Conservation (phyloP, 2,888 invertebrate genomes). For the Eupithecia pulchellata region DNA sequence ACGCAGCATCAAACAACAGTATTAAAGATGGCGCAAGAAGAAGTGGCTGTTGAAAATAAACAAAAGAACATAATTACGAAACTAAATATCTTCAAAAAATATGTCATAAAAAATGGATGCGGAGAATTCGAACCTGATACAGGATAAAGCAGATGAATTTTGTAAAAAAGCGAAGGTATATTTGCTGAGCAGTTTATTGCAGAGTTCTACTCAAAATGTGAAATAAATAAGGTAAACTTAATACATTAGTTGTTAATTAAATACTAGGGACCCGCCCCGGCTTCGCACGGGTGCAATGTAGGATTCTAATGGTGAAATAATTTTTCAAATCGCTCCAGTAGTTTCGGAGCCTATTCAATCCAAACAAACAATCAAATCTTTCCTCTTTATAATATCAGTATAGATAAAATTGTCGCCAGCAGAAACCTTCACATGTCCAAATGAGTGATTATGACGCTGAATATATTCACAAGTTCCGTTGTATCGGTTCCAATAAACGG, state of each 20-base stretch:
- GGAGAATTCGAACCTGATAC: not conserved
- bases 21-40: not conserved
- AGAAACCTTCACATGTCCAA: slow-evolving; percentile 22
- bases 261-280: too few relatives aligned
- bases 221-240: not conserved
- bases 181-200: not conserved
- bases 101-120: not conserved
- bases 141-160: not conserved
- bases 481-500: not conserved
- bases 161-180: not conserved
- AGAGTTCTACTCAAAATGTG: not conserved
- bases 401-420: too few relatives aligned
- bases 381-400: too few relatives aligned
- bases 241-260: too few relatives aligned
- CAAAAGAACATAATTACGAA: not conserved
- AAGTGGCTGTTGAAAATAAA: not conserved
- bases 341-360: too few relatives aligned
- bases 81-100: not conserved
- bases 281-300: too few relatives aligned
- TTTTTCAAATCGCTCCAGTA: too few relatives aligned
- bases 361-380: too few relatives aligned
- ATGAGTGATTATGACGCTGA: slow-evolving; percentile 21
- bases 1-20: not conserved
- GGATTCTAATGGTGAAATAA: too few relatives aligned
- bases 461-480: not conserved